phyloP scores from a whole-genome alignment of 2,113 vertebrate species.

The Centrocercus urophasianus region DNA sequence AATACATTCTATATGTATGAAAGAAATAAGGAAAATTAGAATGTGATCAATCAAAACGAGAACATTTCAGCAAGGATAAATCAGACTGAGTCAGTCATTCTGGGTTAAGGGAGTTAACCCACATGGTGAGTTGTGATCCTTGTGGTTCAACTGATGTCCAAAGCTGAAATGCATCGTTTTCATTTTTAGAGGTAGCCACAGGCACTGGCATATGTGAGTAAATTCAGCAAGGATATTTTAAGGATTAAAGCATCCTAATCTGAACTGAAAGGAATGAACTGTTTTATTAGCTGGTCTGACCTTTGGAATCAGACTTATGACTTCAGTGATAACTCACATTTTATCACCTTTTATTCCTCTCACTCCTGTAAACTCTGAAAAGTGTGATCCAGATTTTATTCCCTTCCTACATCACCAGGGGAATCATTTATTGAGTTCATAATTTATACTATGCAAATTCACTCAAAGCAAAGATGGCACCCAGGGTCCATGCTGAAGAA shows the following conservation, averaged over 20 bases:
- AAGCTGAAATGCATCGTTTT: background rate
- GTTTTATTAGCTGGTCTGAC: slow-evolving; percentile 25
- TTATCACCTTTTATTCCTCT: slow-evolving; percentile 26
- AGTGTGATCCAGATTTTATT: background rate
- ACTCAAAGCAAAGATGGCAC: background rate
- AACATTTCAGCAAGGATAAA: background rate
- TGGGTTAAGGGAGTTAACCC: background rate
- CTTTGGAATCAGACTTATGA: background rate
- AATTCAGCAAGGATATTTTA: background rate
- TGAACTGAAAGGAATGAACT: slow-evolving; percentile 16
- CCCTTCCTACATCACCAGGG: background rate
- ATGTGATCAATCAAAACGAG: background rate
- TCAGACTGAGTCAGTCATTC: background rate
- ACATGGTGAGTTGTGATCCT: background rate
- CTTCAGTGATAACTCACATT: slow-evolving; percentile 15
- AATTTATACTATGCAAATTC: background rate
- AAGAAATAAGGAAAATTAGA: background rate
- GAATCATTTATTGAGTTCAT: background rate
- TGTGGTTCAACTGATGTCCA: background rate
- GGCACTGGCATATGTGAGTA: background rate
- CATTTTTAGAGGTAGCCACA: background rate
- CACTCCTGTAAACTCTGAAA: slow-evolving; percentile 28
- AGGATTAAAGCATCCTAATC: slow-evolving; percentile 5
- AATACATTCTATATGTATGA: background rate
- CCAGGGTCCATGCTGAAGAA: background rate